Base-by-base conservation (phyloP, 2,113 vertebrate species). In the Corvus cornix region DNA sequence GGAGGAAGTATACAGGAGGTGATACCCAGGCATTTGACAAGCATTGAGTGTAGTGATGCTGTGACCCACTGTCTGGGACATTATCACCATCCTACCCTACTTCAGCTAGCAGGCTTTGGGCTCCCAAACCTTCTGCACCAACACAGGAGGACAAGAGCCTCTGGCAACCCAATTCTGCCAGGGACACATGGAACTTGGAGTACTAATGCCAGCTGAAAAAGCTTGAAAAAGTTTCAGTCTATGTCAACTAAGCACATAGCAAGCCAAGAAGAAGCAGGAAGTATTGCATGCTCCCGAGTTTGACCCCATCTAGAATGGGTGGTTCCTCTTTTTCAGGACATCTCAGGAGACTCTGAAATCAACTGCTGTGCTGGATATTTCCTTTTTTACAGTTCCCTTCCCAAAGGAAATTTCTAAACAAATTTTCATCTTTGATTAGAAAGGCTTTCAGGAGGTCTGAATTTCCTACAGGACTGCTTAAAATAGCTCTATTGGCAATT, bases 11-110 rank as follows among this genome's bases (percentile, higher is more conserved):
- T 3, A 12, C 2, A 3, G 28, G 17, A 90, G 26, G 8, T 14
- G 8, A 7, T 52, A 68, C 2, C 9, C 31, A 53, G 11, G n/a
- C 46, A 15, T 31, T 31, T 85, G 70, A 30, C 4, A 18, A 66
- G 3, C 13, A 16, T 1, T 23, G 30, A 37, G 16, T 0, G 3
- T 1, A 1, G 10, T 80, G 68, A 26, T 58, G 37, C 11, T 55
- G 22, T 64, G 31, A 37, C 13, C 16, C 26, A 9, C 28, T 56
- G 14, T 20, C 6, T 70, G 44, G 17, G 31, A 68, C 23, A 5
- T 53, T 22, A 13, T 59, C 22, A 64, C 10, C n/a, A 46, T 39
- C 16, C 9, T 33, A 23, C 3, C 18, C 8, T 27, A 10, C 23
- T 91, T 67, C 59, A 75, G 6, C 3, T 4, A 28, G 9, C 15